Conservation (phyloP, 1,140 invertebrate species). For the Cydia pomonella region DNA sequence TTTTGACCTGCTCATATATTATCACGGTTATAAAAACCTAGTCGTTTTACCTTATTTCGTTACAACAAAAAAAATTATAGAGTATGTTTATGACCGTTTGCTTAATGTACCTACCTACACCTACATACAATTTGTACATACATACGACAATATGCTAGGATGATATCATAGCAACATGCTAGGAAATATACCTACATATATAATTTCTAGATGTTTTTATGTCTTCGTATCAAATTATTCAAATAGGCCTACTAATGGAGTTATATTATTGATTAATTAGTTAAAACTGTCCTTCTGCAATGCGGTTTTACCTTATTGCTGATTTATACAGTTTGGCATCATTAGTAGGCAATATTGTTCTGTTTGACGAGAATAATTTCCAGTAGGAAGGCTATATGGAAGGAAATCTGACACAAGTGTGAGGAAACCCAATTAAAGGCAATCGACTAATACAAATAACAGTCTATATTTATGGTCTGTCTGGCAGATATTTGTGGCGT, state of each 20-base stretch:
- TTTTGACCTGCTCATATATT: background rate
- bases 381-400: background rate
- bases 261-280: constrained; percentile 8
- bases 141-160: no score
- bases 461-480: background rate
- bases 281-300: background rate
- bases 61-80: no score
- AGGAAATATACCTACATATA: no score
- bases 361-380: background rate
- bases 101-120: background rate
- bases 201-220: background rate
- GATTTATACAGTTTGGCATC: background rate
- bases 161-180: no score
- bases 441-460: background rate
- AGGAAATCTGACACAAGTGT: background rate
- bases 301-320: constrained; percentile 13
- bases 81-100: no score
- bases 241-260: background rate
- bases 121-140: background rate
- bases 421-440: background rate
- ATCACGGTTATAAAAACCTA: background rate
- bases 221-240: constrained; percentile 17
- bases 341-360: background rate
- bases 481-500: no score
- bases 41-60: no score